Conservation (phyloP, 2,888 invertebrate species). For the Salticus scenicus region DNA sequence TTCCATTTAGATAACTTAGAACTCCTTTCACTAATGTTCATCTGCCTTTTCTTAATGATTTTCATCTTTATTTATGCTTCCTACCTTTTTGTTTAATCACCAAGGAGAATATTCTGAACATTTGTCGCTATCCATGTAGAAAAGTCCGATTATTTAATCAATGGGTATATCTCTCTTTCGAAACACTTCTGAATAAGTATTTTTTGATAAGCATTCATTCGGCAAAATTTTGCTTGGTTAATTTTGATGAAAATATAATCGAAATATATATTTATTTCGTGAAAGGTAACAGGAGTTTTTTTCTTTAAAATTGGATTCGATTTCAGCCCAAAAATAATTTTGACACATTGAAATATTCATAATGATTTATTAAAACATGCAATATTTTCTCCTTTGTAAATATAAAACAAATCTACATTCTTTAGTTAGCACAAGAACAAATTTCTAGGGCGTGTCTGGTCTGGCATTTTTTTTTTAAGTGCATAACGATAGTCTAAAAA, state of each 20-base stretch:
- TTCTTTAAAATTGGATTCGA: too few species aligned
- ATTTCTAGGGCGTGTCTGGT: too few species aligned
- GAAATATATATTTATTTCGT: too few species aligned
- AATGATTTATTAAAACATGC: too few species aligned
- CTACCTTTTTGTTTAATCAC: slow-evolving; percentile 6
- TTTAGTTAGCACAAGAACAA: too few species aligned
- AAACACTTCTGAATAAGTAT: not conserved
- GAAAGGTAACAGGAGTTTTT: too few species aligned
- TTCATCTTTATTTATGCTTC: not conserved
- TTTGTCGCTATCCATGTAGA: not conserved
- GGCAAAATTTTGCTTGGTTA: not conserved
- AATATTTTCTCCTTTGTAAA: too few species aligned
- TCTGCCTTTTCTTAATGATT: slow-evolving; percentile 1
- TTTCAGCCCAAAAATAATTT: too few species aligned
- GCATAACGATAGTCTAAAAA: too few species aligned
- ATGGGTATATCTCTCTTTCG: not conserved
- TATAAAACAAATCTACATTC: too few species aligned
- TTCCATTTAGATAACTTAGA: slow-evolving; percentile 5
- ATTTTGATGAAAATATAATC: not conserved
- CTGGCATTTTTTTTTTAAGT: too few species aligned
- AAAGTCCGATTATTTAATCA: not conserved
- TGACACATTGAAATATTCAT: too few species aligned
- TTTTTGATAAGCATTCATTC: not conserved
- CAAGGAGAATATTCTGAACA: not conserved
- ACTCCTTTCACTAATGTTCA: not conserved